phyloP scores from a whole-genome alignment of 53 echinoderm and acorn worm species.

The Mesocentrotus franciscanus region DNA sequence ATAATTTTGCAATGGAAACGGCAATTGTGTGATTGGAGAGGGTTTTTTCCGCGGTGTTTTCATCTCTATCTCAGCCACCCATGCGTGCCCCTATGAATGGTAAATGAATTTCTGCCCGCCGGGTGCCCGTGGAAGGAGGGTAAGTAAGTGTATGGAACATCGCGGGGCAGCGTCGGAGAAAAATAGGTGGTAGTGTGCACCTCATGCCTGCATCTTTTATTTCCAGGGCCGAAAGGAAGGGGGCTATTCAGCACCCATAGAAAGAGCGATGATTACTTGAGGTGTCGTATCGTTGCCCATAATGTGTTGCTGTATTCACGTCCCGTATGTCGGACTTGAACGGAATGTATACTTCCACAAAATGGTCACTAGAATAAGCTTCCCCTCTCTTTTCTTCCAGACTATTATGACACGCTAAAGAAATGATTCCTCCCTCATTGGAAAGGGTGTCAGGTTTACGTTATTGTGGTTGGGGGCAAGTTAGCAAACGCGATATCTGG shows the following conservation, averaged over 20 bases:
- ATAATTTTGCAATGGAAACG: conserved; percentile 42
- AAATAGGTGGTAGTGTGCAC: conserved; percentile 24
- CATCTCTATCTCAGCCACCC: conserved; percentile 14
- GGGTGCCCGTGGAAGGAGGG: conserved; percentile 18
- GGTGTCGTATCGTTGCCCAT: conserved; percentile 43
- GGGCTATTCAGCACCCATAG: conserved; percentile 38
- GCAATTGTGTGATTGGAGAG: conserved; percentile 35
- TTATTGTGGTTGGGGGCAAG: conserved; percentile 55
- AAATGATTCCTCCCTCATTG: conserved; percentile 44
- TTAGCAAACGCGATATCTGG: conserved; percentile 42
- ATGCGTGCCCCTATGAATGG: conserved; percentile 59
- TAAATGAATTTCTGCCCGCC: conserved; percentile 65
- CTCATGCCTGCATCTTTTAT: conserved; percentile 46
- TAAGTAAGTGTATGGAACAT: conserved; percentile 32
- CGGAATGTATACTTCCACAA: not conserved
- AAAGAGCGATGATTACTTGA: conserved; percentile 31
- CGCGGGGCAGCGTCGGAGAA: conserved; percentile 7
- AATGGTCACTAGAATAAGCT: not conserved
- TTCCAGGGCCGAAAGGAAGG: conserved; percentile 3
- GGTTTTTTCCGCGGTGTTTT: not conserved
- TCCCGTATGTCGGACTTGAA: conserved; percentile 53
- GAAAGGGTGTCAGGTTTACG: conserved; percentile 47
- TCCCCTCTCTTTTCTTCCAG: conserved; percentile 13
- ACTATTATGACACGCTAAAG: conserved; percentile 32
- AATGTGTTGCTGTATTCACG: conserved; percentile 42